A percentile compares a stretch with the other conserved stretches of the same genome.
Conservation (phyloP, 2,888 invertebrate genomes). For the Pheosia tremula region DNA sequence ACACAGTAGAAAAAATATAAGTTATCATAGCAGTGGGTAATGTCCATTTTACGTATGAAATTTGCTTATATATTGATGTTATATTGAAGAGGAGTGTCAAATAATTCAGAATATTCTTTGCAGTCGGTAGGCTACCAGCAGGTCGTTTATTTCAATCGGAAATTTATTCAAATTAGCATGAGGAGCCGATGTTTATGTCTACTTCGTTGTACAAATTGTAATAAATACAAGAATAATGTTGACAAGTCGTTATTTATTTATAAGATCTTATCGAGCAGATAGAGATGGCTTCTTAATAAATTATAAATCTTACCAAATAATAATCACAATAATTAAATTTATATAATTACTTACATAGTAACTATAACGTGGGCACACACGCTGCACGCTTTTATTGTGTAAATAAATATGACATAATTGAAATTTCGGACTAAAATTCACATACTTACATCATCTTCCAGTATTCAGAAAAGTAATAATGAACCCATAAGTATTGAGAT, state of each 20-base stretch:
- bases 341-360: too few species aligned
- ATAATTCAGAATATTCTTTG: slow-evolving; percentile 48
- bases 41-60: slow-evolving; percentile 19
- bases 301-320: too few species aligned
- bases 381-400: too few species aligned
- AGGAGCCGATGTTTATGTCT: slow-evolving; percentile 33
- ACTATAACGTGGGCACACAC: too few species aligned
- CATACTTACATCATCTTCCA: too few species aligned
- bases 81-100: slow-evolving; percentile 38
- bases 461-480: too few species aligned
- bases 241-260: slow-evolving; percentile 23
- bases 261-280: neutral
- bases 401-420: too few species aligned
- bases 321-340: too few species aligned
- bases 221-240: slow-evolving; percentile 31
- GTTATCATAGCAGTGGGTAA: too few species aligned
- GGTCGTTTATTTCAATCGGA: slow-evolving; percentile 43
- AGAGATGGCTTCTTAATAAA: too few species aligned
- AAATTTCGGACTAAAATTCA: too few species aligned
- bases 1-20: neutral
- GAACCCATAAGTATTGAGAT: too few species aligned
- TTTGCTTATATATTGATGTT: slow-evolving; percentile 32
- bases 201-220: slow-evolving; percentile 24
- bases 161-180: slow-evolving; percentile 56
- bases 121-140: slow-evolving; percentile 32